Conservation (phyloP, 2,797 vertebrate species). For the Acrossocheilus fasciatus region DNA sequence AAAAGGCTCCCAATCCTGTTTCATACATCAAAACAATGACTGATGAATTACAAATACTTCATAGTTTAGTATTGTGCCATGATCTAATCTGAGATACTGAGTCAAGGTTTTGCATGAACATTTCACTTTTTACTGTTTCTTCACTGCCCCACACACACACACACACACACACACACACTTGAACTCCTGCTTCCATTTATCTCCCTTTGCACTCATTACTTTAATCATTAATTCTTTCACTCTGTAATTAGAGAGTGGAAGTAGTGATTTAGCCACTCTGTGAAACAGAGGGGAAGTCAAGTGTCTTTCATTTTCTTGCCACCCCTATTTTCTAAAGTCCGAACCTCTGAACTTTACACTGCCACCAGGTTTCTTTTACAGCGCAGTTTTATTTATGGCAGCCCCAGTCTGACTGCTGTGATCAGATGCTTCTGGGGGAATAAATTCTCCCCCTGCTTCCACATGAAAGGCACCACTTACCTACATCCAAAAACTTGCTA, state of each 20-base stretch:
- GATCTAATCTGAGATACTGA: not conserved
- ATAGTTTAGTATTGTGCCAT: not conserved
- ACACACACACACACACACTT: conserved; percentile 25
- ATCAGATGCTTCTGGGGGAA: not conserved
- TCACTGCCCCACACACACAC: not conserved
- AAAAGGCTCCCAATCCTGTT: not conserved
- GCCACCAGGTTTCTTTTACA: not conserved
- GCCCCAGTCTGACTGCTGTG: not conserved
- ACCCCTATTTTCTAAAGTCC: conserved; percentile 8
- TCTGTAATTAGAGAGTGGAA: conserved; percentile 38
- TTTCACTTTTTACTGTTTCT: not conserved
- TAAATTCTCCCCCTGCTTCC: not conserved
- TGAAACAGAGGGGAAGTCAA: conserved; percentile 26
- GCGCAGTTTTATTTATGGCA: not conserved
- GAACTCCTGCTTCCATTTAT: conserved; percentile 14
- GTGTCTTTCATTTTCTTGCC: conserved; percentile 21
- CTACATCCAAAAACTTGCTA: not conserved
- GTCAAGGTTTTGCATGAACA: not conserved
- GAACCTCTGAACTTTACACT: not conserved
- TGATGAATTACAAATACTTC: not conserved
- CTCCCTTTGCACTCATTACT: conserved; percentile 28
- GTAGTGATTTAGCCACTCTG: conserved; percentile 35
- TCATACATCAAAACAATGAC: not conserved
- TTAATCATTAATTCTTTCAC: conserved; percentile 33
- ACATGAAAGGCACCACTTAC: conserved; percentile 3